Percentiles rank a stretch among this genome's conserved stretches.
These are phyloP conservation scores for Raphicerus campestris DNA, from an alignment of 2,113 vertebrate genomes.

Conservation along the genomic window DNA sequence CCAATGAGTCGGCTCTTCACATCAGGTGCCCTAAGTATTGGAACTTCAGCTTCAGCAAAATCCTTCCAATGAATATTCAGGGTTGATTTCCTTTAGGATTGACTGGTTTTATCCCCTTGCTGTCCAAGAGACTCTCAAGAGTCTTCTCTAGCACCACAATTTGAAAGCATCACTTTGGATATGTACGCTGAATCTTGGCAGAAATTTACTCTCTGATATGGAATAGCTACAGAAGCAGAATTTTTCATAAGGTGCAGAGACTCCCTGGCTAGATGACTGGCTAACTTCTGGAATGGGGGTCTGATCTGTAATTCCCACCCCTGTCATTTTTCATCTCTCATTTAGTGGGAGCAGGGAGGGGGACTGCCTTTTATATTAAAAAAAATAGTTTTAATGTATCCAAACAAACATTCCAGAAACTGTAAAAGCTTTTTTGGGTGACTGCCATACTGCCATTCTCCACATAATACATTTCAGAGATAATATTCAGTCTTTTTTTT, in stretches of 20 bases:
- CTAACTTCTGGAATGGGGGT: constrained; percentile 33
- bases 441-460: constrained; percentile 53
- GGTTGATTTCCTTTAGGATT: not conserved
- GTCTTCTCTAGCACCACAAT: not conserved
- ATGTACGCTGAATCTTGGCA: not conserved
- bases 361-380: constrained; percentile 36
- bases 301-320: not conserved
- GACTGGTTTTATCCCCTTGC: not conserved
- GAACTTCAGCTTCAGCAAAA: not conserved
- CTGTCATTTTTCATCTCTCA: constrained; percentile 28
- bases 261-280: not conserved
- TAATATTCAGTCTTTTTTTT: constrained; percentile 17
- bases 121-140: not conserved
- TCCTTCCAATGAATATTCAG: not conserved
- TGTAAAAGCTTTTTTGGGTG: constrained; percentile 75
- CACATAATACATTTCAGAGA: constrained; percentile 33
- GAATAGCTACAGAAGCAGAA: not conserved
- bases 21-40: not conserved
- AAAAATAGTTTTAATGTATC: constrained; percentile 55
- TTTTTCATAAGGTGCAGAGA: not conserved
- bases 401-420: constrained; percentile 57
- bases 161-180: not conserved
- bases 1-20: not conserved
- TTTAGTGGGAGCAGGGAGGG: not conserved
- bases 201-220: not conserved